Evolutionary conservation across 2,888 invertebrate species (phyloP), one percentile per base, ranked within the genome.

Genomic region (Idaea biselata): DNA sequence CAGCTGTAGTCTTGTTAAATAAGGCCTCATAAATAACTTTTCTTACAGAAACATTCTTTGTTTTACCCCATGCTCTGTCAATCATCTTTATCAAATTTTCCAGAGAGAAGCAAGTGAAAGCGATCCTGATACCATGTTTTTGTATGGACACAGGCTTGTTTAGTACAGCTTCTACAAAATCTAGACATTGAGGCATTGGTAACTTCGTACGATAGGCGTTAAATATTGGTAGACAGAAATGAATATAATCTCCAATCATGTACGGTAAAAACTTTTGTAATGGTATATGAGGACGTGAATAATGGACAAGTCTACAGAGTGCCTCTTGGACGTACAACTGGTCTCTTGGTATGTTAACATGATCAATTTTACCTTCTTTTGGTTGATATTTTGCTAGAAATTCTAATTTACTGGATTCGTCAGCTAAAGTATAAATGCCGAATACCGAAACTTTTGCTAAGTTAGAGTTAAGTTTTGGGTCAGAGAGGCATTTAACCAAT

Each of bases 1-100:
- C 68, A 18, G 63, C 25, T 3, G 65, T 14, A 17, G 79, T 68
- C 68, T 76, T 78, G 3, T 75, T 63, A 58, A 69, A 72, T 4
- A 83, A 68, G 17, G 68, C 63, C 63, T 73, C 73, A 63, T 79
- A 84, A 17, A 83, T 63, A 4, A 80, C 66, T 53, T 61, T 63
- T 62, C 84, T 73, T 25, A 84, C 58, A 16, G 84, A 80, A 3
- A 79, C 72, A 71, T 83, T 81, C 68, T 80, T 79, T 1, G 81
- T 79, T 60, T 71, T 75, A 7, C 73, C 71, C 84, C 83, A 84
- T 25, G 73, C 67, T 18, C 68, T 60, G 6, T 61, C 16, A 18
- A 82, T 61, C 0, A 81, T 58, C 25, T 63, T 68, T 16, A 67
- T 72, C 53, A 83, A 71, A 56, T 77, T 68, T 32, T 76, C 76